Conservation (phyloP, 23 tunicate genomes). For the Diplosoma virens region DNA sequence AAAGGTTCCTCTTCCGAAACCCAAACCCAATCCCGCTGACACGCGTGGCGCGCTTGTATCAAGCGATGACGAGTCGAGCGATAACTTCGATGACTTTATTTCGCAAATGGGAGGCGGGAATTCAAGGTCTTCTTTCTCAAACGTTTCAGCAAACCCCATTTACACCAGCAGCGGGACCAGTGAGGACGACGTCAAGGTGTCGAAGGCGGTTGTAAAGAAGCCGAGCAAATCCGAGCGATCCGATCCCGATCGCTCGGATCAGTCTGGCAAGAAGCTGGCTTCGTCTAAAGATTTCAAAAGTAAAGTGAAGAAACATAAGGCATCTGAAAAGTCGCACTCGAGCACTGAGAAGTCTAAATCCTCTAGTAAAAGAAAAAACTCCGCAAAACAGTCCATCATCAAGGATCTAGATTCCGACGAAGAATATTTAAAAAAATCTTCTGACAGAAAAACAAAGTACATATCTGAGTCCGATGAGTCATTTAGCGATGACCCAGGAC, state of each 20-base stretch:
- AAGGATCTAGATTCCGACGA: too few relatives aligned
- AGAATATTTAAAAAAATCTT: too few relatives aligned
- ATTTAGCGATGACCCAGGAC: too few relatives aligned
- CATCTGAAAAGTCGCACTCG: not conserved
- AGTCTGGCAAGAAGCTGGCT: slow-evolving; percentile 11
- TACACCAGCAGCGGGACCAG: not conserved
- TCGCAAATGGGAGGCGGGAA: slow-evolving; percentile 29
- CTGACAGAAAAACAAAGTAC: too few relatives aligned
- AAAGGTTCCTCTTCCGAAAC: not conserved
- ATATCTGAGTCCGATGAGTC: too few relatives aligned
- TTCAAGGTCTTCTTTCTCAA: not conserved
- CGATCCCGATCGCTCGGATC: slow-evolving; percentile 53
- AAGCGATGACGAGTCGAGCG: slow-evolving; percentile 52
- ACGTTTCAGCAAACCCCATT: not conserved
- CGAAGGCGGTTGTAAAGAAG: slow-evolving; percentile 11
- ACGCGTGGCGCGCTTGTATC: not conserved
- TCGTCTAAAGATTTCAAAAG: not conserved
- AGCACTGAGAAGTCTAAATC: not conserved
- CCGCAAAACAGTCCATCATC: too few relatives aligned
- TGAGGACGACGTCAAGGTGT: not conserved
- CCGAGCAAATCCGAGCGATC: slow-evolving; percentile 32
- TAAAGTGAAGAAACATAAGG: not conserved
- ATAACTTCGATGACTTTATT: slow-evolving; percentile 50
- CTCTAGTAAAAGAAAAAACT: too few relatives aligned
- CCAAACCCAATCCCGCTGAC: not conserved